Evolutionary conservation across 2,888 invertebrate species (phyloP).

Genomic region (Ectobius pallidus): DNA sequence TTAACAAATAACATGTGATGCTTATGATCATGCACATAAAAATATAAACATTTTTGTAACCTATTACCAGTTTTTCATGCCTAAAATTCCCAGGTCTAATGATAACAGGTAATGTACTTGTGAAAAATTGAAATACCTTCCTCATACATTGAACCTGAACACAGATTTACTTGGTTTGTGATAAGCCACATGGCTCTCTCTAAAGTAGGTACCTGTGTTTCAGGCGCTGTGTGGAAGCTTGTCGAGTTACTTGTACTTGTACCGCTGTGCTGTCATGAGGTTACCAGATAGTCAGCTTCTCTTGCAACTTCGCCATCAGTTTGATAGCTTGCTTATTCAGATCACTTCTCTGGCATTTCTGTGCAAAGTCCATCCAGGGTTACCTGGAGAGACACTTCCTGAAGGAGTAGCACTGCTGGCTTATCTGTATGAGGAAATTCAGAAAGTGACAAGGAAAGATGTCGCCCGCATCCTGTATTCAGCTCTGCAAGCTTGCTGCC

Average conservation of each 20-base stretch:
- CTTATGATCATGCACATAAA: too few species aligned
- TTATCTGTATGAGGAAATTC: conserved; percentile 68
- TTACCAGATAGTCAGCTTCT: conserved; percentile 5
- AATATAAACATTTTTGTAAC: too few species aligned
- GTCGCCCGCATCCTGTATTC: conserved; percentile 64
- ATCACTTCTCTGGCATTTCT: not conserved
- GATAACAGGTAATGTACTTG: too few species aligned
- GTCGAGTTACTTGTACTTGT: conserved; percentile 64
- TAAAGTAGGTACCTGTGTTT: too few species aligned
- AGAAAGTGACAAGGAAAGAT: conserved; percentile 62
- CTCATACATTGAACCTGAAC: too few species aligned
- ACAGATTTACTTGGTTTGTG: too few species aligned
- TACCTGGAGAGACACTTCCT: not conserved
- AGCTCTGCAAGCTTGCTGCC: conserved; percentile 61
- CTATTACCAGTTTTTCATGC: too few species aligned
- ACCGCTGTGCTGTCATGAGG: conserved; percentile 61
- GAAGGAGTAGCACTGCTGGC: conserved; percentile 67
- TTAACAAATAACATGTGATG: too few species aligned
- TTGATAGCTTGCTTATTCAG: conserved; percentile 12
- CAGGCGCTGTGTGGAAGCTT: conserved; percentile 69
- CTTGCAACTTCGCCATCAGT: not conserved
- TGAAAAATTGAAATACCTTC: too few species aligned
- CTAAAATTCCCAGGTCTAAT: too few species aligned
- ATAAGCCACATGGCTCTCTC: too few species aligned
- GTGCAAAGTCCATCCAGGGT: not conserved